Percentiles rank a stretch among this genome's conserved stretches.
phyloP scores from a whole-genome alignment of 2,113 vertebrate species.

The Notiomystis cincta region DNA sequence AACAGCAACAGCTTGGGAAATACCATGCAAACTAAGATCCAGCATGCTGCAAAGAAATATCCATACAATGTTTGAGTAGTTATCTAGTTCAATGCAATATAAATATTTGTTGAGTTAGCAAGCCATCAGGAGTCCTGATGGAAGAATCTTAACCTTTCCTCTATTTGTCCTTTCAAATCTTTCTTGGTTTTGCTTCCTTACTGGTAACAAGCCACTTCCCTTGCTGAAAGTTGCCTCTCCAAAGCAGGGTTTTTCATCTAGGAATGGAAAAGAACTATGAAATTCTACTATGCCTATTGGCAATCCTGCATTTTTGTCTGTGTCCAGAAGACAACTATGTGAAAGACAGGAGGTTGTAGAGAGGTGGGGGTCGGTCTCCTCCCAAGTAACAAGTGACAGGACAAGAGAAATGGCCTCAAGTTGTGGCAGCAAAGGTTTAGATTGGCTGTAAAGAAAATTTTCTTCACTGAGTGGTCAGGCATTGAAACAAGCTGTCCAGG shows the following conservation, averaged over 20 bases:
- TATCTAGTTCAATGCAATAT: neutral
- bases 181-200: neutral
- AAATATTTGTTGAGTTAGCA: neutral
- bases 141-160: neutral
- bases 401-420: neutral
- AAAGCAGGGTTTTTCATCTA: neutral
- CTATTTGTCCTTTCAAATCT: neutral
- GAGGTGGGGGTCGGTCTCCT: rapidly evolving
- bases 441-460: neutral
- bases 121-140: neutral
- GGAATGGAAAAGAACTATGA: neutral
- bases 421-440: neutral
- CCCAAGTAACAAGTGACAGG: neutral
- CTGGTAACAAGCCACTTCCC: neutral
- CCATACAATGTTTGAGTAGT: neutral
- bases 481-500: neutral
- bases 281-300: neutral
- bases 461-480: neutral
- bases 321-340: neutral
- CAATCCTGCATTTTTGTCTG: neutral
- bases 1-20: neutral
- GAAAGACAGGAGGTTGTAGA: neutral
- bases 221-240: neutral
- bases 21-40: neutral
- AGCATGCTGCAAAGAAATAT: neutral